Evolutionary conservation across 2,797 vertebrate species (phyloP), one percentile per base, ranked within the genome.

Genomic region (Delichon dasypus): DNA sequence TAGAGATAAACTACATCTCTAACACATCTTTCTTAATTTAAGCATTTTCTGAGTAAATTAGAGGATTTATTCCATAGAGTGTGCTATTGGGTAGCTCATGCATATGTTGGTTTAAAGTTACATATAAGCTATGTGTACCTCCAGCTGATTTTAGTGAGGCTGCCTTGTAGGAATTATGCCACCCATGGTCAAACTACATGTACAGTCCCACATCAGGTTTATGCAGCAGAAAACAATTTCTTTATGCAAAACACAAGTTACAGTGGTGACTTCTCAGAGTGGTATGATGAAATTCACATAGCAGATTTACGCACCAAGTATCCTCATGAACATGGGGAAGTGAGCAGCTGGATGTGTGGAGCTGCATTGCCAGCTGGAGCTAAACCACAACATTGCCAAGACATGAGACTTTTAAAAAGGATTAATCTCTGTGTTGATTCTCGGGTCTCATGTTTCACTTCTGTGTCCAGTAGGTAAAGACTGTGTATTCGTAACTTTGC

Each of bases 131-230:
- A 22, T 82, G 62, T 1, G 5, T 86, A 85, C 67, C 72, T 90
- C 78, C 87, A 93, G 66, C 62, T 88, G 83, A 94, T 94, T 93
- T 84, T 76, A 60, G 60, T 57, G 57, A 85, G 34, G 21, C 42
- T 83, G 47, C 68, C 93, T 89, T 86, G 53, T 36, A 70, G 78
- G 73, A 96, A 90, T 72, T 68, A 75, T 32, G 26, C 55, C n/a
- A 13, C 38, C 50, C 26, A 38, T 9, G 0, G 26, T 81, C 74
- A 78, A 58, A 42, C 38, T 74, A 47, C 32, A 14, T 34, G 38
- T 77, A 21, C 57, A 64, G 61, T 68, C 38, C 54, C 67, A 61
- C 15, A 17, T 72, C 50, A 79, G 60, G 30, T 84, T 94, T 93
- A 89, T 36, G 21, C 12, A 77, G 50, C 48, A 80, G 54, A 88